Percentiles rank a stretch among this genome's conserved stretches.
phyloP scores from a whole-genome alignment of 2,113 vertebrate genomes.

The Todiramphus saurophagus region DNA sequence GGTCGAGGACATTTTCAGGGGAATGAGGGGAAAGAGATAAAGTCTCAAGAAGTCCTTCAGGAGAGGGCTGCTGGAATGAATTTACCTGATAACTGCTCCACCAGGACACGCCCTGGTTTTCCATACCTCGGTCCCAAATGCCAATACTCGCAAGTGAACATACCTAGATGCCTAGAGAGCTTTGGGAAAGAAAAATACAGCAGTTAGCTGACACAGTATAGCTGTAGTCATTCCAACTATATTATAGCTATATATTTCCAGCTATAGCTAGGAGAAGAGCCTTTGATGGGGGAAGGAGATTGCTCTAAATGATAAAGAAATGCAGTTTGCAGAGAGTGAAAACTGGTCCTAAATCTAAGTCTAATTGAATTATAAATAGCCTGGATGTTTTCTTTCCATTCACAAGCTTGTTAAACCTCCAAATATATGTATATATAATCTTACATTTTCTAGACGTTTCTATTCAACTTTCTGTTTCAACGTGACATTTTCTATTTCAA shows the following conservation, averaged over 20 bases:
- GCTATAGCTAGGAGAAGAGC: not conserved
- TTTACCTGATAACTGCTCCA: not conserved
- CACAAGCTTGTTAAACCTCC: constrained; percentile 9
- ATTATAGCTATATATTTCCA: constrained; percentile 22
- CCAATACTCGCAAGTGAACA: not conserved
- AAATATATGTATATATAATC: not conserved
- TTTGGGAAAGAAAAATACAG: not conserved
- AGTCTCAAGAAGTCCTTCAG: not conserved
- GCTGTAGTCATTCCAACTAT: not conserved
- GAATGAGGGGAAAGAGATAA: not conserved
- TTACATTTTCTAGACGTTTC: constrained; percentile 16
- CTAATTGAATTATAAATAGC: constrained; percentile 59
- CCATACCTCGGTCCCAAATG: not conserved
- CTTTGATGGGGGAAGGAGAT: constrained; percentile 6
- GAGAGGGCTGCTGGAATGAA: not conserved
- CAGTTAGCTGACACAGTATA: not conserved
- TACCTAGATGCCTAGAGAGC: not conserved
- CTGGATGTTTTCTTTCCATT: not conserved
- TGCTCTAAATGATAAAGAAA: constrained; percentile 43
- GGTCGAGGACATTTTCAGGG: not conserved
- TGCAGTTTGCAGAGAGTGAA: not conserved
- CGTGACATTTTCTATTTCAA: not conserved
- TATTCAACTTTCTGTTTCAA: not conserved
- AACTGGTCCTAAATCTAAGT: constrained; percentile 36
- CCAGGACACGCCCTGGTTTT: not conserved